A percentile compares a stretch with the other conserved stretches of the same genome.
phyloP scores from a whole-genome alignment of 2,113 vertebrate genomes.

The Sorex araneus region DNA sequence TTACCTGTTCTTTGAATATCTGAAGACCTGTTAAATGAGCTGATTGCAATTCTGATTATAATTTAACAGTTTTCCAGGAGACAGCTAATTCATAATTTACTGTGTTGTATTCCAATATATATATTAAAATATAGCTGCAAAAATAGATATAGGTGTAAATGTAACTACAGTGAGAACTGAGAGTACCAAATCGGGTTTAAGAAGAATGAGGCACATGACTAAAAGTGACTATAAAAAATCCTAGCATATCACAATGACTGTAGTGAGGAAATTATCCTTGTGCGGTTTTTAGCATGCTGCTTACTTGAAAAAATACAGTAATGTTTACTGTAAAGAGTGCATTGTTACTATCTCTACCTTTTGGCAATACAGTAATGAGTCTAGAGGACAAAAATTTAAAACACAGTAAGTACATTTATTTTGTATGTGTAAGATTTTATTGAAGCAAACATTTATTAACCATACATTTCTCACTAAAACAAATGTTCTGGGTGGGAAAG shows the following conservation, averaged over 20 bases:
- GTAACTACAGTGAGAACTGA: background rate
- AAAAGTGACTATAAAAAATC: constrained; percentile 7
- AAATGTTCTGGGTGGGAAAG: background rate
- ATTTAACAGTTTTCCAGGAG: constrained; percentile 45
- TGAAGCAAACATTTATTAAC: constrained; percentile 56
- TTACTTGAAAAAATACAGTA: constrained; percentile 5
- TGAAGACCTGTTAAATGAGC: background rate
- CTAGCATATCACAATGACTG: background rate
- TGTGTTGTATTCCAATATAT: background rate
- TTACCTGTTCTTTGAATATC: background rate
- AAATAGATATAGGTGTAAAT: background rate
- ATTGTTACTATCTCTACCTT: background rate
- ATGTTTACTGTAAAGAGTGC: background rate
- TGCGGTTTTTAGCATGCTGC: background rate
- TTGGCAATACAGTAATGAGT: background rate
- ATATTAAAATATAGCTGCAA: background rate
- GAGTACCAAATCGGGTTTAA: constrained; percentile 8
- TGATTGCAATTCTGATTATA: background rate
- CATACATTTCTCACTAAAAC: constrained; percentile 40
- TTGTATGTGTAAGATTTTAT: constrained; percentile 63
- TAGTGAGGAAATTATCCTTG: background rate
- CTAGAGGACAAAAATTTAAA: background rate
- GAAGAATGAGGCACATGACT: background rate
- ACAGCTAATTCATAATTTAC: constrained; percentile 2
- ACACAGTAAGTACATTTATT: background rate